Evolutionary conservation across 2,797 vertebrate genomes (phyloP).

Genomic region (Rhinella marina): DNA sequence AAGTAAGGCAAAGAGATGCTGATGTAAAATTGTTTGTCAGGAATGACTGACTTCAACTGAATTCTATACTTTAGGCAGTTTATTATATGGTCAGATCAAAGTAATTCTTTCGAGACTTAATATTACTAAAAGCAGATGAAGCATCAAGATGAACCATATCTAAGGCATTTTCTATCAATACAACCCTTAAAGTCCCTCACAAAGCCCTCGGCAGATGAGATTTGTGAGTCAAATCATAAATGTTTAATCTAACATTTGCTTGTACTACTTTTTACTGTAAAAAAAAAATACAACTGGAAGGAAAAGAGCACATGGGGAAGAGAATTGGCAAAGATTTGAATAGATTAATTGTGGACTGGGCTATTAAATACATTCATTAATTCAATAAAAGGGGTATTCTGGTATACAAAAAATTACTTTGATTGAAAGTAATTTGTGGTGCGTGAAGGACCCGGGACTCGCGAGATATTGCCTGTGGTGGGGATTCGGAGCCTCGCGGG

Average conservation of each 20-base stretch:
- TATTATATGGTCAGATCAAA: conserved; percentile 11
- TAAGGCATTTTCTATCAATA: background rate
- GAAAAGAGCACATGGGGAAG: background rate
- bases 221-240: background rate
- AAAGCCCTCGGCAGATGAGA: conserved; percentile 6
- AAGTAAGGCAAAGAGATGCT: background rate
- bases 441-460: no score
- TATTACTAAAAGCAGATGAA: background rate
- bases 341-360: background rate
- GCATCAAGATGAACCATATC: background rate
- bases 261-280: background rate
- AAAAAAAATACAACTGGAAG: conserved; percentile 1
- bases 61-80: background rate
- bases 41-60: background rate
- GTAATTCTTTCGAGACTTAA: background rate
- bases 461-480: no score
- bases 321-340: background rate
- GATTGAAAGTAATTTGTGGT: no score
- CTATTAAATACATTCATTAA: background rate
- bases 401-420: no score
- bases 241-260: conserved; percentile 5
- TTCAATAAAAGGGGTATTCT: background rate
- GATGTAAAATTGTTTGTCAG: conserved; percentile 3
- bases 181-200: background rate
- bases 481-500: no score